phyloP scores from a whole-genome alignment of 1,140 invertebrate genomes.

The Drosophila varians region DNA sequence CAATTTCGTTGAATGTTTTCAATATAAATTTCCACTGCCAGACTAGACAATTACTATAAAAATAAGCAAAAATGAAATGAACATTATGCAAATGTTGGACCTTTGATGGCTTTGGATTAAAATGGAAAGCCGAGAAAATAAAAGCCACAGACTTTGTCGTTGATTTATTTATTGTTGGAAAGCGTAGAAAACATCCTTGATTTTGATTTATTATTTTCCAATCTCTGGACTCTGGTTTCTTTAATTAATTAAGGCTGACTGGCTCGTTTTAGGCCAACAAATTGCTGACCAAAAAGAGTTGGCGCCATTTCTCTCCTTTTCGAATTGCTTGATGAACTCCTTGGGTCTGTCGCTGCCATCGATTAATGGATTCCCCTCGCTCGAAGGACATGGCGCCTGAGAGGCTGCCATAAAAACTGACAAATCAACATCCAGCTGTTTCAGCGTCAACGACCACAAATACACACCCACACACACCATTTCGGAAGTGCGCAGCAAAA shows the following conservation, averaged over 20 bases:
- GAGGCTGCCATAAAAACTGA: constrained; percentile 56
- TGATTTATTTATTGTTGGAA: too few species aligned
- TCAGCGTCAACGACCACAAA: constrained; percentile 49
- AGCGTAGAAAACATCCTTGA: too few species aligned
- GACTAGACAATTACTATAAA: constrained; percentile 1
- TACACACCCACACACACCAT: constrained; percentile 5
- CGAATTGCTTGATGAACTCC: constrained; percentile 35
- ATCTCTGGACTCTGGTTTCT: background rate
- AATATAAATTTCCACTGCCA: background rate
- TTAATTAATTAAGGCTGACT: constrained; percentile 22
- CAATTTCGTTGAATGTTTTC: background rate
- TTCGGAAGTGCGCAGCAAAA: constrained; percentile 28
- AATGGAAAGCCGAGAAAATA: background rate
- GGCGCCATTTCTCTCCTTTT: constrained; percentile 24
- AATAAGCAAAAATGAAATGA: constrained; percentile 5
- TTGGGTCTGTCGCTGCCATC: constrained; percentile 15
- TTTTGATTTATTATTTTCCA: background rate
- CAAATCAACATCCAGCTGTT: constrained; percentile 61
- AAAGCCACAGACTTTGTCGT: background rate
- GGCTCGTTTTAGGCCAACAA: constrained; percentile 11
- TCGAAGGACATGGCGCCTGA: constrained; percentile 40
- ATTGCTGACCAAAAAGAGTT: constrained; percentile 19
- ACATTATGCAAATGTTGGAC: constrained; percentile 15
- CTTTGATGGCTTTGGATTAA: background rate
- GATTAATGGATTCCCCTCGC: constrained; percentile 45